phyloP scores from a whole-genome alignment of 2,888 invertebrate genomes.

The Cheilosia variabilis region DNA sequence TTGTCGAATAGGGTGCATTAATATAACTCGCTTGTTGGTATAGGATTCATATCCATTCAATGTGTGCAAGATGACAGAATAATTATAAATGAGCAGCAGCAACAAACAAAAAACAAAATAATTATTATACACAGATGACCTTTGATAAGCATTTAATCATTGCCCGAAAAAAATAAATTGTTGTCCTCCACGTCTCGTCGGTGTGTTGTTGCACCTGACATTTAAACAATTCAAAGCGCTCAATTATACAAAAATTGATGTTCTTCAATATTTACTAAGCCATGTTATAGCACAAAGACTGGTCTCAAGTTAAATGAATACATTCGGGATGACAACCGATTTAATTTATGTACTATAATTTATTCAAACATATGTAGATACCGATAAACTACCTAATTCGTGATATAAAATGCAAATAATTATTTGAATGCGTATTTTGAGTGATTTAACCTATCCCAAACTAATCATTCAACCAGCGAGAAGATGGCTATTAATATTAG shows the following conservation, averaged over 20 bases:
- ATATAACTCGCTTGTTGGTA: background rate
- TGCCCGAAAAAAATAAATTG: conserved; percentile 6
- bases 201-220: conserved; percentile 19
- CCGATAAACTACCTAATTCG: background rate
- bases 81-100: background rate
- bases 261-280: background rate
- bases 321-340: background rate
- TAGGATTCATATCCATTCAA: background rate
- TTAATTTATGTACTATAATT: background rate
- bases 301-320: no score
- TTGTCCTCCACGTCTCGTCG: background rate
- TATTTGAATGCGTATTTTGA: background rate
- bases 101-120: background rate
- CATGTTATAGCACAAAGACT: background rate
- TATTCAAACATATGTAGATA: background rate
- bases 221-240: conserved; percentile 21
- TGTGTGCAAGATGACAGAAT: background rate
- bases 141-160: conserved; percentile 6
- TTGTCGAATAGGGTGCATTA: conserved; percentile 1
- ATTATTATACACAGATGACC: conserved; percentile 16
- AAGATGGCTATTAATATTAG: background rate
- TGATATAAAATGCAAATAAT: background rate
- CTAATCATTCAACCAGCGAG: background rate
- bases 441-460: background rate
- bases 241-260: conserved; percentile 1